Conservation (phyloP, 2,113 vertebrate genomes). For the Barnardius zonarius region DNA sequence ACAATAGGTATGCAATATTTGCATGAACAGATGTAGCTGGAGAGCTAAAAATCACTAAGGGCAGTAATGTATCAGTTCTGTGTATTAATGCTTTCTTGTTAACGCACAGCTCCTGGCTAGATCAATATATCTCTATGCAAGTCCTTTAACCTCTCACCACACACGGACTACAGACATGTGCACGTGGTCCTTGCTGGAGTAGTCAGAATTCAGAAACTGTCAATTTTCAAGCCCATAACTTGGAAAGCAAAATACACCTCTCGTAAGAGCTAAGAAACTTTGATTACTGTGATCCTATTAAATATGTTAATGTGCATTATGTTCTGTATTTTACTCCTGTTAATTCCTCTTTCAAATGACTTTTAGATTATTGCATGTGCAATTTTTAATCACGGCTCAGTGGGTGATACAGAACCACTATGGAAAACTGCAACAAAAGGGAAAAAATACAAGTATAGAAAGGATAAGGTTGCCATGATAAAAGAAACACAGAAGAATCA, state of each 20-base stretch:
- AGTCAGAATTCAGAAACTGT: not conserved
- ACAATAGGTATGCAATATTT: not conserved
- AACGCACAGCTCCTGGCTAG: not conserved
- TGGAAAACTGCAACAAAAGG: not conserved
- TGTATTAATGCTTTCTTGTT: not conserved
- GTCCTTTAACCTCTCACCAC: not conserved
- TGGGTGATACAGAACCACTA: not conserved
- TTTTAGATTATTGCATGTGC: not conserved
- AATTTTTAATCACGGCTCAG: not conserved
- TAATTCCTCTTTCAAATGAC: not conserved
- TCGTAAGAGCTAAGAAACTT: not conserved
- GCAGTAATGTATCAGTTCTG: not conserved
- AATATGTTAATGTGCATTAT: not conserved
- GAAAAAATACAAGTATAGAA: not conserved
- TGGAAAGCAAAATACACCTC: not conserved
- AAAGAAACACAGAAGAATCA: not conserved
- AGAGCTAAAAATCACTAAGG: not conserved
- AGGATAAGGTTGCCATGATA: not conserved
- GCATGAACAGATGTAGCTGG: not conserved
- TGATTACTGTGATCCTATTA: not conserved
- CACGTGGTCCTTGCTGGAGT: accelerated
- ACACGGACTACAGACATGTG: not conserved
- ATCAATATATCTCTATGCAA: not conserved
- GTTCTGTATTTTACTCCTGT: not conserved
- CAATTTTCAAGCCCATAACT: not conserved